A percentile compares a stretch with the other conserved stretches of the same genome.
phyloP scores from a whole-genome alignment of 2,113 vertebrate species.

The Quiscalus mexicanus region DNA sequence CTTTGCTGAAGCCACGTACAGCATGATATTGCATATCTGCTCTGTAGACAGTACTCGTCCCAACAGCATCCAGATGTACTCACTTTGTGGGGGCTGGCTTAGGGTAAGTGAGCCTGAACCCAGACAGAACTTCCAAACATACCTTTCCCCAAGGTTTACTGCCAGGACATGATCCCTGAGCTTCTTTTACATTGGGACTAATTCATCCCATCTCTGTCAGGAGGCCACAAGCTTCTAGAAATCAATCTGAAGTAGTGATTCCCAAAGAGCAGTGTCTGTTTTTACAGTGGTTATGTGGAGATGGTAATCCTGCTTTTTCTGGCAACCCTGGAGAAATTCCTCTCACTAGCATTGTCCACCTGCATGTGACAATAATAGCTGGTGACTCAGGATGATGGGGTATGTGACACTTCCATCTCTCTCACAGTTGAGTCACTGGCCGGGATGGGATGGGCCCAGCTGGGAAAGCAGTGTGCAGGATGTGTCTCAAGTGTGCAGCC shows the following conservation, averaged over 20 bases:
- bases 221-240: neutral
- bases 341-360: constrained; percentile 15
- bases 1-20: neutral
- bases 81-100: neutral
- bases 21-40: neutral
- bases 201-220: neutral
- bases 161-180: neutral
- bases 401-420: constrained; percentile 37
- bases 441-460: constrained; percentile 51
- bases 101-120: neutral
- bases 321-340: constrained; percentile 33
- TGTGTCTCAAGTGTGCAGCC: constrained; percentile 33
- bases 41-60: fast-evolving
- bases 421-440: constrained; percentile 37
- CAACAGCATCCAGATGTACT: neutral
- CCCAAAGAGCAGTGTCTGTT: neutral
- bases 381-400: constrained; percentile 24
- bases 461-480: constrained; percentile 61
- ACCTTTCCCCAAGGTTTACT: neutral
- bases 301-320: constrained; percentile 10
- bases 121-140: neutral
- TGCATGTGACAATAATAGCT: neutral
- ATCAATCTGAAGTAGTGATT: neutral
- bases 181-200: neutral
- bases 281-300: neutral